phyloP scores from a whole-genome alignment of 1,140 invertebrate species.

The Achatina immaculata region DNA sequence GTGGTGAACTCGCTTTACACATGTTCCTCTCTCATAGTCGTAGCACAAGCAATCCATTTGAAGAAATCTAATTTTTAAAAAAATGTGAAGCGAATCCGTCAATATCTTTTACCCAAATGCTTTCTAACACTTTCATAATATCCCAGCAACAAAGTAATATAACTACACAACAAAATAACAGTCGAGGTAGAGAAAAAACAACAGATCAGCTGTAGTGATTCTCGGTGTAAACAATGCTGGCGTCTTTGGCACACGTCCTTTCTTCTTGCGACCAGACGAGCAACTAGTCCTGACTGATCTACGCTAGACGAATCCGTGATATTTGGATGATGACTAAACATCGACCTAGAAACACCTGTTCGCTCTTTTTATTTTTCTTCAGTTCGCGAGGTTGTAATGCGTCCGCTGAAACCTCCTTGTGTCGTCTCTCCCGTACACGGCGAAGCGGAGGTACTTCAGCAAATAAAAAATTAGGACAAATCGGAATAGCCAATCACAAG shows the following conservation, averaged over 20 bases:
- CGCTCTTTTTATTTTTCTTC: background rate
- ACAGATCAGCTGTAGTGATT: too few relatives aligned
- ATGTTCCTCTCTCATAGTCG: background rate
- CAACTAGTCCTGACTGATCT: conserved; percentile 7
- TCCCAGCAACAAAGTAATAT: too few relatives aligned
- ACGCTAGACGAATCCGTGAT: background rate
- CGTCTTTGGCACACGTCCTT: background rate
- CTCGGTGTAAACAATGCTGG: too few relatives aligned
- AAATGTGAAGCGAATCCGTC: too few relatives aligned
- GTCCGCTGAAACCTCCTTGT: background rate
- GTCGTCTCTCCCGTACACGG: background rate
- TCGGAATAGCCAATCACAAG: background rate
- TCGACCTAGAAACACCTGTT: conserved; percentile 36
- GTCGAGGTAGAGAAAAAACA: too few relatives aligned
- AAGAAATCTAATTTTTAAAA: too few relatives aligned
- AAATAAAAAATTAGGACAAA: background rate
- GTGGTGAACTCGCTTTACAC: background rate
- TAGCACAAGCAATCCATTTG: background rate
- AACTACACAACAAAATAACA: too few relatives aligned
- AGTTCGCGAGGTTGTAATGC: background rate
- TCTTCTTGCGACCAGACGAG: background rate
- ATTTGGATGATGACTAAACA: conserved; percentile 29
- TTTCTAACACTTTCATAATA: too few relatives aligned
- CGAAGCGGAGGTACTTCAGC: background rate
- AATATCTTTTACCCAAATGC: too few relatives aligned